Evolutionary conservation across 1,140 invertebrate species (phyloP), one percentile per base, ranked within the genome.

Genomic region (Drosophila kanapiae): DNA sequence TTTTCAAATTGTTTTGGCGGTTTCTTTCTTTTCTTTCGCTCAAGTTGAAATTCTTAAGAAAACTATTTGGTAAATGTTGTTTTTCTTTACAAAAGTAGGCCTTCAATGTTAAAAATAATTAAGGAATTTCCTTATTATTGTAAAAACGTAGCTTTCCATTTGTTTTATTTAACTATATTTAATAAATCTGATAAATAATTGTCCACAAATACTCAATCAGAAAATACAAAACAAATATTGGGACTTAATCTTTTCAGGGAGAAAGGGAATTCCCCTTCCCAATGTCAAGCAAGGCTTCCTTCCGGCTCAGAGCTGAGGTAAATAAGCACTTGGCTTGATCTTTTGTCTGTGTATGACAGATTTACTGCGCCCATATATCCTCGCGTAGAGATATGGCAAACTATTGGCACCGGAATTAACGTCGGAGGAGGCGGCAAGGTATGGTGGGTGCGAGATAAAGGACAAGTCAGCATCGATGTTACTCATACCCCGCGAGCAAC

Each of bases 331-430:
- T 59, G 78, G 80, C 53, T 75, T 79, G 49, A 70, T 63, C 71
- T 76, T 91, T 78, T 84, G 78, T 80, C 69, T 76, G 59, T 70
- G 87, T 80, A 82, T 91, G 87, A 79, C 70, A 74, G 85, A 90
- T 72, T 77, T 92, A 84, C 65, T 91, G 79, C 80, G 75, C 60
- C 60, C 82, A 92, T 76, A 85, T 92, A 82, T 91, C 78, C 76
- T 72, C 77, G 82, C 80, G 3, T 18, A 92, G 62, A 83, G 82
- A 59, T 92, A 92, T 61, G 76, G 67, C 61, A 91, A 92, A 76
- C 80, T 92, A 71, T 72, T 92, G 64, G 88, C 83, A 35, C 42
- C 69, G 37, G 70, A 87, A 76, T 79, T 78, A 49, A 77, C 75
- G 58, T 38, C 63, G 68, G 90, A 27, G 16, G 38, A 35, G 42